These are phyloP conservation scores for Perca schrenkii DNA, from an alignment of 2,113 vertebrate genomes.

Conservation along the genomic window DNA sequence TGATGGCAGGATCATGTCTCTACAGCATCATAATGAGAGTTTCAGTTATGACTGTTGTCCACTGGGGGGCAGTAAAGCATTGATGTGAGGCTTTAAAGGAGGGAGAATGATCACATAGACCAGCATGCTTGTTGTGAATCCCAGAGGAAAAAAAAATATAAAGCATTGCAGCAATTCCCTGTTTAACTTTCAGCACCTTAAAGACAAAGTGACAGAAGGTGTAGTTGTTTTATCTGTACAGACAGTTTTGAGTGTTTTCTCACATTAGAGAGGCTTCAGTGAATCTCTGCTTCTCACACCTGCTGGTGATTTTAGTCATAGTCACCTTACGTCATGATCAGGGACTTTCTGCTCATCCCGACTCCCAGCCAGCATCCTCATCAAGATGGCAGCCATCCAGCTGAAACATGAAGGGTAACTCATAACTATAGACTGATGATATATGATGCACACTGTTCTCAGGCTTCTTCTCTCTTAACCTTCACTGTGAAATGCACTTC, in stretches of 20 bases:
- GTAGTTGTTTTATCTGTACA: neutral
- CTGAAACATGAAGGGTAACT: conserved; percentile 3
- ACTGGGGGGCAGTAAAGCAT: conserved; percentile 61
- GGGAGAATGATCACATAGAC: neutral
- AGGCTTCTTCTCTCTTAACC: neutral
- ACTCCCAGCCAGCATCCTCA: neutral
- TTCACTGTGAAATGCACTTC: neutral
- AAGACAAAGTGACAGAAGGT: neutral
- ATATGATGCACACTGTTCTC: neutral
- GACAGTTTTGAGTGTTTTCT: conserved; percentile 28
- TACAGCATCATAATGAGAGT: too few species aligned
- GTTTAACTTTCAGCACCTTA: neutral
- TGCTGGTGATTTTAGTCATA: conserved; percentile 18
- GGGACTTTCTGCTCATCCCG: neutral
- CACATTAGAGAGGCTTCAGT: neutral
- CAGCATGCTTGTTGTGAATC: neutral
- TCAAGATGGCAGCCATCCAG: neutral
- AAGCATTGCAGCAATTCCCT: neutral
- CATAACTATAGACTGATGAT: neutral
- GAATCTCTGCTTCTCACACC: conserved; percentile 35
- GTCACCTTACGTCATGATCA: neutral
- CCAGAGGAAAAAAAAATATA: neutral
- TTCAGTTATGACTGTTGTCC: neutral
- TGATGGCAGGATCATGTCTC: neutral
- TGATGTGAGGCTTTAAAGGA: neutral